phyloP scores from a whole-genome alignment of 2,113 vertebrate species.

The Triplophysa dalaica region DNA sequence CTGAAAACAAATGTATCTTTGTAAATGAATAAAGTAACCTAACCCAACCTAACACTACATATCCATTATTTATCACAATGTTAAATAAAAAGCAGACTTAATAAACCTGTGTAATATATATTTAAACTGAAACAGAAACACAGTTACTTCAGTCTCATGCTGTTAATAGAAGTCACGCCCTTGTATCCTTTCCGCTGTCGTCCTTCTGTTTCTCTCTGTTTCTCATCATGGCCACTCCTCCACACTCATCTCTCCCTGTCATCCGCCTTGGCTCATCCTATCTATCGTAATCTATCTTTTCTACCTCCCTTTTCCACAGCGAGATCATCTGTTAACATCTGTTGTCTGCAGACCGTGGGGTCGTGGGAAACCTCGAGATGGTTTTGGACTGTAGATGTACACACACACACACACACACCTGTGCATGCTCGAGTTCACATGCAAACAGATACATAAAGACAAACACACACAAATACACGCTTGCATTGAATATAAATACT shows the following conservation, averaged over 20 bases:
- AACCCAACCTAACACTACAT: too few species aligned
- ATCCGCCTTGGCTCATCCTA: slow-evolving; percentile 14
- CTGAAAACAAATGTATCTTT: too few species aligned
- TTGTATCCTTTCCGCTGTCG: background rate
- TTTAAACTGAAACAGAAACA: too few species aligned
- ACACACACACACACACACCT: slow-evolving; percentile 35
- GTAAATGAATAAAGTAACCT: too few species aligned
- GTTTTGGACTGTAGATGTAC: slow-evolving; percentile 13
- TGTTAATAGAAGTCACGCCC: slow-evolving; percentile 14
- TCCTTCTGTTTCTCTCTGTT: slow-evolving; percentile 22
- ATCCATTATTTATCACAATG: too few species aligned
- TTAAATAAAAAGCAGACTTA: too few species aligned
- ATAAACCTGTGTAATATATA: too few species aligned
- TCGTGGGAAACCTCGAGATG: slow-evolving; percentile 30
- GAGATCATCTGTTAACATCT: slow-evolving; percentile 29
- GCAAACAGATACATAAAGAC: background rate
- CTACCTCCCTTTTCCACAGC: slow-evolving; percentile 16
- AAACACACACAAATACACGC: background rate
- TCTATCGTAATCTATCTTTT: slow-evolving; percentile 28
- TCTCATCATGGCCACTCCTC: slow-evolving; percentile 13
- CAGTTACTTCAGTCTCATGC: background rate
- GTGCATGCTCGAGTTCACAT: slow-evolving; percentile 12
- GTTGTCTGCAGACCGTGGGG: slow-evolving; percentile 4
- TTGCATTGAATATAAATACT: background rate
- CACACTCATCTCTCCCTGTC: slow-evolving; percentile 29